Percentiles rank a stretch among this genome's conserved stretches.
Evolutionary conservation across 1,140 invertebrate genomes (phyloP).

Genomic region (Neodiprion virginianus): DNA sequence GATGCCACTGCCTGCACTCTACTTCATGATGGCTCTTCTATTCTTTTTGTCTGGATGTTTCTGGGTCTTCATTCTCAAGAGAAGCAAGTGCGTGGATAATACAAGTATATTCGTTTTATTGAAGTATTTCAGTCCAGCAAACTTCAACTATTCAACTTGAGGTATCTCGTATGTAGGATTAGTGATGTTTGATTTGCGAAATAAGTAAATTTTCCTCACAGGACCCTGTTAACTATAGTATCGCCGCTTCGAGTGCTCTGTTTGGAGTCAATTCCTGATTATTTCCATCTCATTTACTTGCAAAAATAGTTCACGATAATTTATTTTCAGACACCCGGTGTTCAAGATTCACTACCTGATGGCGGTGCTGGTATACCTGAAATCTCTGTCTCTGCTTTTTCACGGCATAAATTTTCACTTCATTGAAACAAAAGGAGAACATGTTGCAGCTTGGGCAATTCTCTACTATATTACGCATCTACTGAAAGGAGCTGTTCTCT

Average conservation of each 20-base stretch:
- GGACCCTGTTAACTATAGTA: no score
- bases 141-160: no score
- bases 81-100: conserved; percentile 73
- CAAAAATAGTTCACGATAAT: background rate
- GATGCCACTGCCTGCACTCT: conserved; percentile 92
- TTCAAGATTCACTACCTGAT: conserved; percentile 98
- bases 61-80: conserved; percentile 90
- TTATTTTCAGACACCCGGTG: conserved; percentile 74
- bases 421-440: conserved; percentile 91
- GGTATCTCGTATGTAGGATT: no score
- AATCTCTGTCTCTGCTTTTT: conserved; percentile 91
- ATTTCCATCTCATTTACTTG: background rate
- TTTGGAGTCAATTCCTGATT: no score
- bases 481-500: conserved; percentile 93
- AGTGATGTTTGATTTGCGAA: no score
- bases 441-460: conserved; percentile 97
- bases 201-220: no score
- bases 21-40: conserved; percentile 89
- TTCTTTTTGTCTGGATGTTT: conserved; percentile 90
- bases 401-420: conserved; percentile 98
- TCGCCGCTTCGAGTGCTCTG: no score
- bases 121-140: background rate
- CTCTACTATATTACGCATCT: conserved; percentile 96
- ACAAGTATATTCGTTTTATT: background rate
- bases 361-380: conserved; percentile 92